These are phyloP conservation scores for Melanostoma scalare DNA, from an alignment of 2,888 invertebrate genomes.

Conservation along the genomic window DNA sequence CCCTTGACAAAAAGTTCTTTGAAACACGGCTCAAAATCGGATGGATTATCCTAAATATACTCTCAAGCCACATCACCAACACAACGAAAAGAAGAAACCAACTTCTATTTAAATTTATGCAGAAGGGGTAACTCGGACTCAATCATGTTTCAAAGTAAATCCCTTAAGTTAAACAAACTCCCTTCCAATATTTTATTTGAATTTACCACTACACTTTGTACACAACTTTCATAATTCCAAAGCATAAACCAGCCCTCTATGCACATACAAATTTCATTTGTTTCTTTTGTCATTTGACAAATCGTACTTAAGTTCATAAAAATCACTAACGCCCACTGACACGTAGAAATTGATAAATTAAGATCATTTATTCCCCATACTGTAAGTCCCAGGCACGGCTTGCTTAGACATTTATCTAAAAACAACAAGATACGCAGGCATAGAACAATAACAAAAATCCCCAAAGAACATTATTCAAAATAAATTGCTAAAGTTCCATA, in stretches of 20 bases:
- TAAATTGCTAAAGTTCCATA: constrained; percentile 62
- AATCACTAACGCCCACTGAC: constrained; percentile 48
- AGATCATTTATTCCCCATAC: constrained; percentile 42
- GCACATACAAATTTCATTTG: not conserved
- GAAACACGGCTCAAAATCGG: no score
- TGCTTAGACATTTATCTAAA: constrained; percentile 35
- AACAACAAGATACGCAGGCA: constrained; percentile 1
- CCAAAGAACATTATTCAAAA: constrained; percentile 52
- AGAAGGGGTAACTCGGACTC: no score
- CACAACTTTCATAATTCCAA: constrained; percentile 11
- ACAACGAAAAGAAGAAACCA: no score
- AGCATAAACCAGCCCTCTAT: not conserved
- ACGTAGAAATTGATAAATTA: constrained; percentile 56
- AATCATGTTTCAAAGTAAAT: no score
- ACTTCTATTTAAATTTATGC: no score
- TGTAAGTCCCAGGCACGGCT: not conserved
- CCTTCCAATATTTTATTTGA: no score
- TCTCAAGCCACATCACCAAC: no score
- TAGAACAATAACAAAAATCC: constrained; percentile 15
- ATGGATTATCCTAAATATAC: no score
- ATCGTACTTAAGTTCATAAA: constrained; percentile 64
- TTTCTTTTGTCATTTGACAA: constrained; percentile 46
- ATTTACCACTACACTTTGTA: constrained; percentile 36
- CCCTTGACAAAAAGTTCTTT: no score
- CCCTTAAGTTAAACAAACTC: no score